Conservation (phyloP, 2,797 vertebrate genomes). For the Arnoldichthys spilopterus region DNA sequence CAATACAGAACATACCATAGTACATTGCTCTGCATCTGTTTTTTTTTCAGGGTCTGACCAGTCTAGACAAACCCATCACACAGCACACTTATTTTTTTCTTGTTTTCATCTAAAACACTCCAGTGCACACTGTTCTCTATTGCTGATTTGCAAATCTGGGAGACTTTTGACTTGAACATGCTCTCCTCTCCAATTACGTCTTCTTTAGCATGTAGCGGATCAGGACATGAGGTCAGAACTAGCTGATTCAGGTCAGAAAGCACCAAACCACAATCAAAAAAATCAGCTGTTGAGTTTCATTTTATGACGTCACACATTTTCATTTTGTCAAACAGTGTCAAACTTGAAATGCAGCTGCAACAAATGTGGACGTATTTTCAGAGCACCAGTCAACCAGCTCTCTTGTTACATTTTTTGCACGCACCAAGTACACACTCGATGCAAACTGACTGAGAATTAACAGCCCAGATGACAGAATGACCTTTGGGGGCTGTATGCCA, state of each 20-base stretch:
- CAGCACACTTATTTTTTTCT: neutral
- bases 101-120: conserved; percentile 3
- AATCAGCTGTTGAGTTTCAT: neutral
- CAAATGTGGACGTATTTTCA: neutral
- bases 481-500: conserved; percentile 27
- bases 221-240: neutral
- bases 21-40: neutral
- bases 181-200: too few species aligned
- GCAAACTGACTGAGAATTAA: conserved; percentile 37
- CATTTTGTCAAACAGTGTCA: neutral
- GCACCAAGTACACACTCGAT: neutral
- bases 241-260: neutral
- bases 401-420: neutral
- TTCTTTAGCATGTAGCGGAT: neutral
- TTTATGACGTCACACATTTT: neutral
- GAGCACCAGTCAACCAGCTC: neutral
- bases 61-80: neutral
- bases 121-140: neutral
- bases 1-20: neutral
- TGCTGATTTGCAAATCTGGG: conserved; percentile 13
- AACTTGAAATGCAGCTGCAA: neutral
- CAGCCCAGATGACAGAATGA: conserved; percentile 30
- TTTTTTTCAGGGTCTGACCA: conserved; percentile 27
- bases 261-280: neutral
- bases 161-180: neutral